A percentile compares a stretch with the other conserved stretches of the same genome.
phyloP scores from a whole-genome alignment of 2,113 vertebrate species.

The Pantherophis guttatus region DNA sequence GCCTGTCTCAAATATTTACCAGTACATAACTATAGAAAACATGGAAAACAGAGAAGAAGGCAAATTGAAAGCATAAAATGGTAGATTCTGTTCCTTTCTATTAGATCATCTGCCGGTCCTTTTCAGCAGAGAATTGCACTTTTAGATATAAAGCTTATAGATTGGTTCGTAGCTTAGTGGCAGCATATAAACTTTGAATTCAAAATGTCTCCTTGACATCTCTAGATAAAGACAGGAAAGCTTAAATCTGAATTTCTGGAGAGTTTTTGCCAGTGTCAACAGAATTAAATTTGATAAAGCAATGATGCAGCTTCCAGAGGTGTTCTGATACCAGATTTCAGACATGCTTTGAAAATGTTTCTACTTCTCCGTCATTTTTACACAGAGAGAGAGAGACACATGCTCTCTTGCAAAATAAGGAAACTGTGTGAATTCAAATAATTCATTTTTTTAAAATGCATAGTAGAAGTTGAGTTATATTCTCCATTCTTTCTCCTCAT shows the following conservation, averaged over 20 bases:
- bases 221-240: neutral
- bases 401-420: neutral
- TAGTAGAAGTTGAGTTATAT: neutral
- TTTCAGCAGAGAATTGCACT: neutral
- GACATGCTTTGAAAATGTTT: neutral
- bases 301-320: neutral
- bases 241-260: neutral
- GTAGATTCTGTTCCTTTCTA: neutral
- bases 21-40: conserved; percentile 33
- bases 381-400: neutral
- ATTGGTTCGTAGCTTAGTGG: neutral
- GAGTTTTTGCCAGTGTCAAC: neutral
- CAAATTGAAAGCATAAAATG: neutral
- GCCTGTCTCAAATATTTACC: conserved; percentile 32
- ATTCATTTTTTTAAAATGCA: neutral
- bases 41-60: conserved; percentile 29
- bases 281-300: neutral
- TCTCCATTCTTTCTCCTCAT: neutral
- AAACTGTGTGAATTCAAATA: neutral
- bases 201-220: neutral
- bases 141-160: neutral
- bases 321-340: neutral
- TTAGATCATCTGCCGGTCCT: neutral
- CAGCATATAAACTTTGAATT: neutral
- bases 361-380: neutral